phyloP scores from a whole-genome alignment of 2,797 vertebrate species.

The Hyperoplus lanceolatus region DNA sequence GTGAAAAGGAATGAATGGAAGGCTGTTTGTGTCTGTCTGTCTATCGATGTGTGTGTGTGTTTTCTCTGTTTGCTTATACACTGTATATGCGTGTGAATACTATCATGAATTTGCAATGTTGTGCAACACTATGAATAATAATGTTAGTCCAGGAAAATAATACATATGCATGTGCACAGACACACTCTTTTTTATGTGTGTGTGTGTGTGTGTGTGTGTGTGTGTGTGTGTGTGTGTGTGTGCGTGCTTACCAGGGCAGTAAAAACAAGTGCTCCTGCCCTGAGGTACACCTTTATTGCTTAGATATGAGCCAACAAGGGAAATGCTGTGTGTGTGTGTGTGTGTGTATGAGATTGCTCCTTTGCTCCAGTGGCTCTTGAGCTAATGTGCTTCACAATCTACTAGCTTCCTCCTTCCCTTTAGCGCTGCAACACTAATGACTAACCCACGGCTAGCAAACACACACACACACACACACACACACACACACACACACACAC shows the following conservation, averaged over 20 bases:
- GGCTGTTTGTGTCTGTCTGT: constrained; percentile 46
- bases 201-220: constrained; percentile 3
- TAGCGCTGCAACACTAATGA: constrained; percentile 61
- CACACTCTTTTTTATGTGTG: neutral
- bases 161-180: constrained; percentile 56
- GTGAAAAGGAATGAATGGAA: constrained; percentile 50
- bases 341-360: neutral
- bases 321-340: constrained; percentile 20
- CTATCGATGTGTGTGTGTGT: constrained; percentile 1
- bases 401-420: constrained; percentile 56
- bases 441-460: constrained; percentile 59
- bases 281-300: constrained; percentile 44
- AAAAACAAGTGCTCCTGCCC: constrained; percentile 41
- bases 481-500: constrained; percentile 45
- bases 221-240: neutral
- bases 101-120: constrained; percentile 22
- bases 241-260: constrained; percentile 5
- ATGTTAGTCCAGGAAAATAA: constrained; percentile 27
- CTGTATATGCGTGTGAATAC: neutral
- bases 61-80: no score
- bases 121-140: constrained; percentile 29
- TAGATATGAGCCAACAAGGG: constrained; percentile 56
- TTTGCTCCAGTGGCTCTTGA: constrained; percentile 53
- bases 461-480: constrained; percentile 27
- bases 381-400: constrained; percentile 70